Percentiles rank a stretch among this genome's conserved stretches.
phyloP scores from a whole-genome alignment of 1,140 invertebrate species.

The Plodia interpunctella region DNA sequence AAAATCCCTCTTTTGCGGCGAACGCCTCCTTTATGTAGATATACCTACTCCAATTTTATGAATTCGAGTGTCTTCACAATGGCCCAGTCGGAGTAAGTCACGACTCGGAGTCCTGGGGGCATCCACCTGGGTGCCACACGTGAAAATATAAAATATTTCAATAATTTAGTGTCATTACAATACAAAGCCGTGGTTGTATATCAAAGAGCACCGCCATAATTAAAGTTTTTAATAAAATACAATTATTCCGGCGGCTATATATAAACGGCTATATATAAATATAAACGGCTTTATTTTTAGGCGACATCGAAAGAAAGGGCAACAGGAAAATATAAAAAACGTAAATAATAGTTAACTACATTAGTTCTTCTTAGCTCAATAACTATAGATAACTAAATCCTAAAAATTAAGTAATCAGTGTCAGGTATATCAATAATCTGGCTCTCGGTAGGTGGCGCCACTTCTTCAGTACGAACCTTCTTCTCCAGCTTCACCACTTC shows the following conservation, averaged over 20 bases:
- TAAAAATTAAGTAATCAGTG: constrained; percentile 33
- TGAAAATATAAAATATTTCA: constrained; percentile 54
- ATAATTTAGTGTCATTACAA: constrained; percentile 53
- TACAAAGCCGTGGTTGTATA: not conserved
- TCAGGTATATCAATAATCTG: constrained; percentile 36
- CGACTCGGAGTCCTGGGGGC: constrained; percentile 49
- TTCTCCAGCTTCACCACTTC: constrained; percentile 52
- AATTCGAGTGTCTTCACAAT: constrained; percentile 54
- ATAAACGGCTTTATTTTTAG: too few relatives aligned
- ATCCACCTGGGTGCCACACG: constrained; percentile 58
- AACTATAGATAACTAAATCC: not conserved
- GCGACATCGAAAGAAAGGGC: too few relatives aligned
- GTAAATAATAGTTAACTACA: too few relatives aligned
- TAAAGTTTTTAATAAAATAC: not conserved
- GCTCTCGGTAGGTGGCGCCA: constrained; percentile 15
- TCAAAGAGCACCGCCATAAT: not conserved
- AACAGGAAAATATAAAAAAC: too few relatives aligned
- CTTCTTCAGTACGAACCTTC: constrained; percentile 17
- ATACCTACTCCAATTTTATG: constrained; percentile 45
- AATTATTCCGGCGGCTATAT: too few relatives aligned
- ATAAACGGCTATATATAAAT: too few relatives aligned
- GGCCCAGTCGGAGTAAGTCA: constrained; percentile 58
- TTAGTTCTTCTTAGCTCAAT: too few relatives aligned
- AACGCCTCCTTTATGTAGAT: constrained; percentile 21
- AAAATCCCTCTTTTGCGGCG: constrained; percentile 8